These are phyloP conservation scores for Clarias laeviceps DNA, from an alignment of 2,797 vertebrate species.

Conservation along the genomic window DNA sequence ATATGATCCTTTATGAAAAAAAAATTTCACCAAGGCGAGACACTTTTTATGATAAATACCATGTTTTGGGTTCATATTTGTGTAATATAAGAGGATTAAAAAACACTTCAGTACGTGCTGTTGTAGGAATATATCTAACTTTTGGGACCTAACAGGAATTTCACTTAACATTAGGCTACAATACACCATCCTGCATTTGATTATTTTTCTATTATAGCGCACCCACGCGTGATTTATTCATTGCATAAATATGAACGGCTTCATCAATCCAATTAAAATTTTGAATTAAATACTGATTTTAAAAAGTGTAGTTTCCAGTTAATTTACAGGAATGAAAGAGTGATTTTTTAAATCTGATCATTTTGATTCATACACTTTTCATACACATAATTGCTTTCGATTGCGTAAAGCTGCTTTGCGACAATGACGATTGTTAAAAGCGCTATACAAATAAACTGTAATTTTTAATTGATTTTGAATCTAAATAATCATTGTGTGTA, in stretches of 20 bases:
- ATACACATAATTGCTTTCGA: no score
- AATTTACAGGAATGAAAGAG: background rate
- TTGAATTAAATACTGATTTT: background rate
- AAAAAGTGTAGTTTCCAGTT: background rate
- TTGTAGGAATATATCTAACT: background rate
- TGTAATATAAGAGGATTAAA: background rate
- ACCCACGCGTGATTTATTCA: background rate
- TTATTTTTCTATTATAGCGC: background rate
- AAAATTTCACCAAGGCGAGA: no score
- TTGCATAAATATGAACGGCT: no score
- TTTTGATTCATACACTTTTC: no score
- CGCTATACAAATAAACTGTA: no score
- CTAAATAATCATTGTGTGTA: background rate
- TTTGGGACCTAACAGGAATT: background rate
- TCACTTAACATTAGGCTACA: background rate
- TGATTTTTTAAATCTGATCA: background rate
- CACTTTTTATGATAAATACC: no score
- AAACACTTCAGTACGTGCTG: background rate
- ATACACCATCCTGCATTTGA: background rate
- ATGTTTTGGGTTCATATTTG: no score
- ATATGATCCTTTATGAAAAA: no score
- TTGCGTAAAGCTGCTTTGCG: no score
- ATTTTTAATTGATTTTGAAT: no score
- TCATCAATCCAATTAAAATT: background rate
- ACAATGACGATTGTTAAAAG: no score